Evolutionary conservation across 35 echinoderm and acorn worm genomes (phyloP), one percentile per base, ranked within the genome.

Genomic region (Heliocidaris tuberculata): DNA sequence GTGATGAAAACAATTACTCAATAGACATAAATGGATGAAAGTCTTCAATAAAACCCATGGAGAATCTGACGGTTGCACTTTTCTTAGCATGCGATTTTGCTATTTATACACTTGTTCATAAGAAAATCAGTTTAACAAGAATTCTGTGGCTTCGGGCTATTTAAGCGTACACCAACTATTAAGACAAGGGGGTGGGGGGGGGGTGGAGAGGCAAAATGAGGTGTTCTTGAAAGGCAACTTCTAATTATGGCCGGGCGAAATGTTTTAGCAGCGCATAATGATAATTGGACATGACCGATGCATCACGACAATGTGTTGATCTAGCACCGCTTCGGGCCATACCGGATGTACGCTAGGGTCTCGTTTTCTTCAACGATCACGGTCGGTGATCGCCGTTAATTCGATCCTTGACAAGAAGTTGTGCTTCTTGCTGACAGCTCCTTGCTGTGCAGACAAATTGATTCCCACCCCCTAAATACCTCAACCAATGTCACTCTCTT

Each of bases 391-490:
- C 91, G 31, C 48, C 30, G 12, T 59, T 59, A 93, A 93, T 93
- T 50, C 50, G n/a, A 59, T 9, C 50, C 91, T 59, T 93, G 47
- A 59, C 48, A 93, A 30, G 29, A 59, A 93, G 31, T 48, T 93
- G 11, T n/a, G 50, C 50, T 49, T 42, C n/a, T 50, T n/a, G 5
- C 24, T 93, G 91, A 93, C 91, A 93, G 91, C 91, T 50, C 91
- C 91, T 52, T 48, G 91, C 91, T 93, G 91, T 30, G 91, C 91
- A 49, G 91, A 93, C 91, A 93, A 93, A 93, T 93, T 93, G 91
- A 93, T 93, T 93, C 91, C 91, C 91, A 93, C 91, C 91, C 91
- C 91, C 91, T 93, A 93, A 93, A 93, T 93, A 59, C 91, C 50
- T 59, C 91, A 59, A 31, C 91, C 91, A 93, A 49, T 89, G 87